Evolutionary conservation across 2,113 vertebrate genomes (phyloP).

Genomic region (Platysternon megacephalum): DNA sequence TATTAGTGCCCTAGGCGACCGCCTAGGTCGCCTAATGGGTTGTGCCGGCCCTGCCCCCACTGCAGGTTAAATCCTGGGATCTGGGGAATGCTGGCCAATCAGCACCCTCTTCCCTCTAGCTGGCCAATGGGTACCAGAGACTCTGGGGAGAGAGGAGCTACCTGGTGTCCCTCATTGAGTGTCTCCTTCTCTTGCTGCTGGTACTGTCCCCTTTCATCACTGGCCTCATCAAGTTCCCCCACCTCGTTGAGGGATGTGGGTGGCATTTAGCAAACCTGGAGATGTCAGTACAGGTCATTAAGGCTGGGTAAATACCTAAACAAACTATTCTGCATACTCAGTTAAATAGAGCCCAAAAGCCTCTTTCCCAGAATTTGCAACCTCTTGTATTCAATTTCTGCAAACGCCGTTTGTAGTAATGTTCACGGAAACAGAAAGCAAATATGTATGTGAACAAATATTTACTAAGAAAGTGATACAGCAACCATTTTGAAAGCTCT

Average conservation of each 20-base stretch:
- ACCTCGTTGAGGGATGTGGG: not conserved
- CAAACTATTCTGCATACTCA: not conserved
- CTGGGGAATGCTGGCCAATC: not conserved
- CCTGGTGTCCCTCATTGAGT: not conserved
- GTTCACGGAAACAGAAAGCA: conserved; percentile 36
- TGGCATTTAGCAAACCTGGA: not conserved
- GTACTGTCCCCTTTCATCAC: not conserved
- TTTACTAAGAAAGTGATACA: conserved; percentile 57
- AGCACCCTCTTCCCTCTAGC: not conserved
- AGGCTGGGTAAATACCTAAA: not conserved
- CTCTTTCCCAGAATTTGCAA: not conserved
- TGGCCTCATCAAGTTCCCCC: not conserved
- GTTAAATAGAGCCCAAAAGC: not conserved
- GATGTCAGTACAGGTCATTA: not conserved
- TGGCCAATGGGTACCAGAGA: not conserved
- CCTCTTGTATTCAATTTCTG: not conserved
- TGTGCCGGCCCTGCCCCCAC: no score
- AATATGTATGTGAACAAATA: conserved; percentile 55
- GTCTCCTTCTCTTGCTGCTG: not conserved
- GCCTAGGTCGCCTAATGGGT: no score
- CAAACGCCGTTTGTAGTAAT: conserved; percentile 17
- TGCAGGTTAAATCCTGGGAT: not conserved
- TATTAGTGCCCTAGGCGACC: no score
- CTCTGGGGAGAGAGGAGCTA: not conserved
- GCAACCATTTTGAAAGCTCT: not conserved